These are phyloP conservation scores for Sarcophaga caerulescens DNA, from an alignment of 2,888 invertebrate species.

Conservation along the genomic window DNA sequence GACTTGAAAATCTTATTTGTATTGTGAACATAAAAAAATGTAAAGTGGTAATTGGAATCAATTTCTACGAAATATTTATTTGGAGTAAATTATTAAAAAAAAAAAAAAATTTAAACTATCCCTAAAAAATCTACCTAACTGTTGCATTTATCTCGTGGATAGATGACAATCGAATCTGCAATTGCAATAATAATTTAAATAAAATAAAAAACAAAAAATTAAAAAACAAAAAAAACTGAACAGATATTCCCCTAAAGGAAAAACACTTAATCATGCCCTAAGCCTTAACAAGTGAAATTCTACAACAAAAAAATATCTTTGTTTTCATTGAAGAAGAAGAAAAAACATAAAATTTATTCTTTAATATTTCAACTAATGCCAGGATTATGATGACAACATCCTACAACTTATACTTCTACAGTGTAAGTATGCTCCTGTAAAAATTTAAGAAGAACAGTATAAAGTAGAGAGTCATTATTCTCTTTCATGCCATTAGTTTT, in stretches of 20 bases:
- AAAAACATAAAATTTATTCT: background rate
- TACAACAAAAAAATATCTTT: constrained; percentile 17
- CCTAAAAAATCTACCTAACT: too few relatives aligned
- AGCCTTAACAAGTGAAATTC: constrained; percentile 42
- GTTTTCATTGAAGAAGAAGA: background rate
- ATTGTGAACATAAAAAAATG: too few relatives aligned
- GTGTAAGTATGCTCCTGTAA: background rate
- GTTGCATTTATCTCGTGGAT: too few relatives aligned
- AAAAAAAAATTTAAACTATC: too few relatives aligned
- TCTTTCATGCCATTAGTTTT: constrained; percentile 81
- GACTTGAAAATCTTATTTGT: too few relatives aligned
- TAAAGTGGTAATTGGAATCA: too few relatives aligned
- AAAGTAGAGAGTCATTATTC: constrained; percentile 77
- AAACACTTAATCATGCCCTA: background rate
- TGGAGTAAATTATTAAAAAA: too few relatives aligned
- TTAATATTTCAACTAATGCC: constrained; percentile 33
- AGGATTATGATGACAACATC: constrained; percentile 25
- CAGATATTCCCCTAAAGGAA: background rate
- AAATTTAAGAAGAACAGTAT: constrained; percentile 10
- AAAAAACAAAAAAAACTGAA: background rate
- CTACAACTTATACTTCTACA: background rate
- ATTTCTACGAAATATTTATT: too few relatives aligned
- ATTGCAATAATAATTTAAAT: too few relatives aligned
- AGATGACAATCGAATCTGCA: too few relatives aligned
- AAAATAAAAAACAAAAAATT: background rate